Evolutionary conservation across 2,888 invertebrate species (phyloP), one percentile per base, ranked within the genome.

Genomic region (Melanchra persicariae): DNA sequence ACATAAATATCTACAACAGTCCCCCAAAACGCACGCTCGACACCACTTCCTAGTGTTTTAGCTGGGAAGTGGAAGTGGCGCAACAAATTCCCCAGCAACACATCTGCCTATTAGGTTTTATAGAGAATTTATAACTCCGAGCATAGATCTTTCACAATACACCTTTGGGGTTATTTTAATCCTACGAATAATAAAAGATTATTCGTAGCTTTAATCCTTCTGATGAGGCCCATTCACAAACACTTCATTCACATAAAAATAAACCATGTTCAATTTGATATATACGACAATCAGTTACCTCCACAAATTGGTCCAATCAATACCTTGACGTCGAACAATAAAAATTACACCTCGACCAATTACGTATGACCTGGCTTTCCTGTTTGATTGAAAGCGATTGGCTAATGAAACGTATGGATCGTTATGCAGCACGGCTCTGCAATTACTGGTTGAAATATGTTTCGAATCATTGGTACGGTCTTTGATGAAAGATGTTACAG

Each of bases 261-360:
- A 26, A 64, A 47, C 30, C n/a, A 55, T 45, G 59, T 47, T n/a
- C 26, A 74, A 67, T 58, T 59, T 69, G n/a, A 64, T 54, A 54
- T 62, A 52, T n/a, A 63, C 37, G 30, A 55, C 63, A 77, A 26
- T 57, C 66, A 75, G 52, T 47, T 62, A 51, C 43, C 49, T 63
- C n/a, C 57, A 61, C 49, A 67, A 79, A 74, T 74, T 74, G 67
- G 43, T 55, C 64, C 82, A 70, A 80, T 78, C 80, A 82, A 64
- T 58, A 34, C 15, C 45, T 43, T 55, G 55, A 64, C 37, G 54
- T 17, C 10, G 67, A 65, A 72, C 74, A 75, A 85, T 81, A 79
- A 85, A 84, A 85, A 81, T 74, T 71, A 65, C 73, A 70, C 63
- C n/a, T 45, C 59, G 54, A 71, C 76, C 83, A 83, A 77, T 83